Base-by-base conservation (phyloP, 1,140 invertebrate genomes). In the Periplaneta americana region DNA sequence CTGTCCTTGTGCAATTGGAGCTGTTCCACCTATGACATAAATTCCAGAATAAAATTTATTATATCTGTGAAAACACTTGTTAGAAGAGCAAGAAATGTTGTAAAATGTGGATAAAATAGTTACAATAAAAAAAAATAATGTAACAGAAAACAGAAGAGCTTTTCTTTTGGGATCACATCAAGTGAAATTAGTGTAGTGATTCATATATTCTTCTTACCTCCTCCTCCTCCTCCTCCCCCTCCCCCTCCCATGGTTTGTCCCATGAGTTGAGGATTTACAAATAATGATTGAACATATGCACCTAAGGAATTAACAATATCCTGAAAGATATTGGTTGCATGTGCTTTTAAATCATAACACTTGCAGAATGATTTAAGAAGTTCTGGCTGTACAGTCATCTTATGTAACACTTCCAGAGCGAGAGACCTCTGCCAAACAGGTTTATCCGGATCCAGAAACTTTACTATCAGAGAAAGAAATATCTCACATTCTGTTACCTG, bases 401-500 rank as follows among this genome's bases (percentile, higher is more conserved):
- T 98, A 87, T 99, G 97, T 32, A 99, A 90, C 5, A 99, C 97
- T 91, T 99, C 98, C 17, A 99, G 88, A 0, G 98, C 98, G 74
- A 99, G 88, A 22, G 97, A 96, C 80, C 98, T 90, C 87, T 99
- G 98, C 98, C 98, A 99, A 74, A 94, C 91, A 34, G 97, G 96
- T 88, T 98, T 98, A 85, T 99, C 98, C 17, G 96, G 95, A 89
- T 99, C 98, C 86, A 99, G 88, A 89, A 99, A 99, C 88, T 99
- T 99, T 8, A 99, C 96, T 48, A 99, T 95, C 37, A 99, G 89
- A 1, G 98, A 98, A 74, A 99, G 90, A 88, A 99, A 99, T 85
- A 99, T 99, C 90, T 99, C 98, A 89, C 98, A 99, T 88, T 99
- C 98, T 8, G 98, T 99, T 31, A 96, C 93, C 96, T 97, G 85